Evolutionary conservation across 2,888 invertebrate species (phyloP).

Genomic region (Morpho deidamia): DNA sequence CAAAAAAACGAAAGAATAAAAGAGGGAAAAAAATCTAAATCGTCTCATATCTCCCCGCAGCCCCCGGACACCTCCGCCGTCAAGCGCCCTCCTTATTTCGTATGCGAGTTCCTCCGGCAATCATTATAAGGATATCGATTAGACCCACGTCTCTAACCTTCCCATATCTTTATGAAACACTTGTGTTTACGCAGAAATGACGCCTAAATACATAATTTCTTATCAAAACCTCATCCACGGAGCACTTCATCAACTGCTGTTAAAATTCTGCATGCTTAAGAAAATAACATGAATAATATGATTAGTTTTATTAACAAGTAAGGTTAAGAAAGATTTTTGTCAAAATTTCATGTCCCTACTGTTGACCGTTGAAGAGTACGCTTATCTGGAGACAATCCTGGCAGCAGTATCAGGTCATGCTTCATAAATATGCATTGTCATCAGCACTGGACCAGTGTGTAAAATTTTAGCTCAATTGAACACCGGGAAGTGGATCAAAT

Average conservation of each 20-base stretch:
- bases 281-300: too few relatives aligned
- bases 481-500: too few relatives aligned
- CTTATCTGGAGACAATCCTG: too few relatives aligned
- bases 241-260: neutral
- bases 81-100: constrained; percentile 78
- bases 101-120: constrained; percentile 79
- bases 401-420: too few relatives aligned
- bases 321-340: too few relatives aligned
- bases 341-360: too few relatives aligned
- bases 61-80: constrained; percentile 69
- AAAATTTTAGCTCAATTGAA: too few relatives aligned
- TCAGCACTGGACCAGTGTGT: too few relatives aligned
- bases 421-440: too few relatives aligned
- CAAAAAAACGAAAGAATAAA: constrained; percentile 78
- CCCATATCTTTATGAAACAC: constrained; percentile 69
- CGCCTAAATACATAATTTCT: constrained; percentile 16
- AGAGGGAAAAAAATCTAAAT: constrained; percentile 78
- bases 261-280: neutral
- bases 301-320: too few relatives aligned
- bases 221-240: neutral
- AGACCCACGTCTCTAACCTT: constrained; percentile 73
- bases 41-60: constrained; percentile 72
- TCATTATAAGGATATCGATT: constrained; percentile 80
- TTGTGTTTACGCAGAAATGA: constrained; percentile 55
- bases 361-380: too few relatives aligned